Evolutionary conservation across 2,797 vertebrate genomes (phyloP), one percentile per base, ranked within the genome.

Genomic region (Chelidonichthys spinosus): DNA sequence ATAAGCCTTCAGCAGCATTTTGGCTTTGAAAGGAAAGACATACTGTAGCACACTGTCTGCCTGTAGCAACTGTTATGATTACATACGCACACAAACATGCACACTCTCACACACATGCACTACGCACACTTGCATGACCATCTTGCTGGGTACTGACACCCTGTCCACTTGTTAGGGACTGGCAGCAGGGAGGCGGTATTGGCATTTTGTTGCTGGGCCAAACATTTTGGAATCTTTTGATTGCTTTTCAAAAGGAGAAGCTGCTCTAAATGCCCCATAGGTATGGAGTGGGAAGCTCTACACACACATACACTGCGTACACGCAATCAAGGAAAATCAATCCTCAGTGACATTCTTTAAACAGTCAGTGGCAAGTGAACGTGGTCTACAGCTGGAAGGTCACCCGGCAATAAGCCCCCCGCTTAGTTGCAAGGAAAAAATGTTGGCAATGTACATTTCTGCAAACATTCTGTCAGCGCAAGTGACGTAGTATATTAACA

Each of bases 281-380:
- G 63, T 76, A 65, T 32, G 18, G 63, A 56, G 15, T 36, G 6
- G 8, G 18, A 79, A 58, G 53, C 37, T 46, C 6, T 10, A 44
- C 44, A 40, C 32, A 17, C 44, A 60, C 42, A 47, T 47, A 25
- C 69, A 61, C 62, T 9, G 49, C 39, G 35, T 15, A 61, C 52
- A 2, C n/a, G 58, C 1, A 55, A 50, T 50, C 56, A 72, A 76
- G 68, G 36, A 73, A 25, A 75, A 75, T 81, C 74, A 73, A 75
- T 85, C 49, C 43, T 78, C 2, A 0, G 63, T 83, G 83, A 83
- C 68, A 72, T 81, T 83, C 64, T 78, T 72, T 52, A 81, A 83
- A 84, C 77, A 71, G 72, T 79, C 55, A 60, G 76, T 64, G 77
- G 69, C 47, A 60, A 65, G 66, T 69, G 40, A 73, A 47, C 61